Percentiles rank a stretch among this genome's conserved stretches.
Evolutionary conservation across 2,797 vertebrate species (phyloP).

Genomic region (Gymnoscopelus braueri): DNA sequence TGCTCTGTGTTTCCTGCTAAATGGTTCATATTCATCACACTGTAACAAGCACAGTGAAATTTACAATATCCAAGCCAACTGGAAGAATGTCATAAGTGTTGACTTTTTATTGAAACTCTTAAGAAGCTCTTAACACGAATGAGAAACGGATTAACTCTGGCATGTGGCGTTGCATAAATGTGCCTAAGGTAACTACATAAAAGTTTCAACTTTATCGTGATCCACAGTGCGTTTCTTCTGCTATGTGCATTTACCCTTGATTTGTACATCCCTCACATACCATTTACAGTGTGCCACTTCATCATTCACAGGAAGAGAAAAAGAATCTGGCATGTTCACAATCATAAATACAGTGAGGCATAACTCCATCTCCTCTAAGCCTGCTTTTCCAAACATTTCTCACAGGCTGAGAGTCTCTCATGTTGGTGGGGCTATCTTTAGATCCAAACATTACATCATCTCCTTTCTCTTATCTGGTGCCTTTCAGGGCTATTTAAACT

Average conservation of each 20-base stretch:
- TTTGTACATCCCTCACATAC: neutral
- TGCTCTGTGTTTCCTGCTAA: conserved; percentile 1
- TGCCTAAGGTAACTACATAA: neutral
- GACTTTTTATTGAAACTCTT: neutral
- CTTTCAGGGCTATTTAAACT: conserved; percentile 61
- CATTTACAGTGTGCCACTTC: neutral
- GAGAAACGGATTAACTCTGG: neutral
- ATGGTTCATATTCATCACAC: neutral
- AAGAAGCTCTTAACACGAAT: neutral
- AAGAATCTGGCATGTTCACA: conserved; percentile 18
- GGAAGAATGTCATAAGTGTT: neutral
- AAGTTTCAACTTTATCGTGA: no score
- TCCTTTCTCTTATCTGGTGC: conserved; percentile 55
- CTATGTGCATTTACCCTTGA: no score
- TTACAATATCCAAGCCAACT: neutral
- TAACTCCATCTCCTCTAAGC: conserved; percentile 38
- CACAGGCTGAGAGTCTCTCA: conserved; percentile 46
- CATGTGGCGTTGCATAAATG: neutral
- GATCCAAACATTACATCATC: conserved; percentile 64
- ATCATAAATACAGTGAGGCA: conserved; percentile 35
- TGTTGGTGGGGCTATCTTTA: conserved; percentile 60
- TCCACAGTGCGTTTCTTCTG: no score
- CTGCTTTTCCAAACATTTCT: conserved; percentile 59
- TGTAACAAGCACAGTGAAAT: neutral
- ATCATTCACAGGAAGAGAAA: neutral